Evolutionary conservation across 2,113 vertebrate genomes (phyloP).

Genomic region (Alexandromys fortis): DNA sequence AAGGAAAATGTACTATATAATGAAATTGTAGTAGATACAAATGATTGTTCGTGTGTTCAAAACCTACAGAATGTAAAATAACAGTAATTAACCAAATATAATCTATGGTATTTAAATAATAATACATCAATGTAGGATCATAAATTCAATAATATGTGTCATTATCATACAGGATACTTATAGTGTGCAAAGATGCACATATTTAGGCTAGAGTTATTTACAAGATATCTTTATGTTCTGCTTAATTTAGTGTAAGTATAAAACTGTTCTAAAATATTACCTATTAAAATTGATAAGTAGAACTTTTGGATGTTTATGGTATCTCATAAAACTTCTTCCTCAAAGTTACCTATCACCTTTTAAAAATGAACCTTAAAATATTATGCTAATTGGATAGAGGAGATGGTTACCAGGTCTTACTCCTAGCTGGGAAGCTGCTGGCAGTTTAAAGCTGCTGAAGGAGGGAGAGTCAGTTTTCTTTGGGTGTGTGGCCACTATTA

Average conservation of each 20-base stretch:
- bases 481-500: not conserved
- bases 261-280: not conserved
- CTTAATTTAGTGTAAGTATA: not conserved
- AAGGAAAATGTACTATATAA: not conserved
- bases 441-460: not conserved
- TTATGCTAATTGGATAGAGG: not conserved
- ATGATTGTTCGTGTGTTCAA: not conserved
- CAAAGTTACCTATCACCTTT: not conserved
- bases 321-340: not conserved
- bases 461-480: not conserved
- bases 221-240: not conserved
- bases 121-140: not conserved
- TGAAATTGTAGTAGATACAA: not conserved
- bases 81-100: not conserved
- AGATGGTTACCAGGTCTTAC: not conserved
- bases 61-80: not conserved
- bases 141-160: not conserved
- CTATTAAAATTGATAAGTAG: not conserved
- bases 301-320: not conserved
- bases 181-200: not conserved
- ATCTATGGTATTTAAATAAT: not conserved
- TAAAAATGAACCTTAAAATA: not conserved
- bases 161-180: not conserved
- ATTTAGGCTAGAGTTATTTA: not conserved
- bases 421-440: not conserved